A percentile compares a stretch with the other conserved stretches of the same genome.
Evolutionary conservation across 2,797 vertebrate species (phyloP).

Genomic region (Oophaga sylvatica): DNA sequence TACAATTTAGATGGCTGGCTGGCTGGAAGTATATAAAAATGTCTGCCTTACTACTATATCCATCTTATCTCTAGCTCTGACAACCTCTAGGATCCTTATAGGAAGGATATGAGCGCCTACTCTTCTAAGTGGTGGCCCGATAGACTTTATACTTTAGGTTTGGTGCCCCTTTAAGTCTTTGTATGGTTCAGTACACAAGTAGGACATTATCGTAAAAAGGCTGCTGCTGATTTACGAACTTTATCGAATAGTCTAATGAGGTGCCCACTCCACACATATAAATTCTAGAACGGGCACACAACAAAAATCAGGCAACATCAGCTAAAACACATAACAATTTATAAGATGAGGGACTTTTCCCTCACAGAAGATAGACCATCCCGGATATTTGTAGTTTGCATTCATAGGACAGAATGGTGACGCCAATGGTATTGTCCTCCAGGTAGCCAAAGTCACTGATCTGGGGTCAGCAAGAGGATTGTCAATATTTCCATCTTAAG

Average conservation of each 20-base stretch:
- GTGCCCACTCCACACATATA: neutral
- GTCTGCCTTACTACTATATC: neutral
- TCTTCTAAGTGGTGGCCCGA: neutral
- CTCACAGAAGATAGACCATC: constrained; percentile 39
- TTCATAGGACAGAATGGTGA: constrained; percentile 38
- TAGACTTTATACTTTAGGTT: neutral
- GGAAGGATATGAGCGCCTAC: neutral
- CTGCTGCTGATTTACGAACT: neutral
- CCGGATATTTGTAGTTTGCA: constrained; percentile 29
- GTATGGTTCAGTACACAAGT: neutral
- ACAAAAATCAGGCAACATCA: constrained; percentile 30
- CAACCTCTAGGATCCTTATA: neutral
- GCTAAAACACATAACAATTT: constrained; percentile 51
- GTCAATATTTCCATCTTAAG: constrained; percentile 23
- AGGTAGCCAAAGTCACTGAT: constrained; percentile 25
- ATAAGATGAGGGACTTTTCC: constrained; percentile 26
- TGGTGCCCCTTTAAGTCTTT: neutral
- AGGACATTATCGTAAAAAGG: neutral
- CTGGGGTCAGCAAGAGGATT: constrained; percentile 19
- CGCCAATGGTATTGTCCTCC: constrained; percentile 23
- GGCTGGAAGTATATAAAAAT: neutral
- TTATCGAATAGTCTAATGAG: neutral
- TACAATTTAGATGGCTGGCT: neutral
- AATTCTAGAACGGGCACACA: neutral
- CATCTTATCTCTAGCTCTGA: neutral